Percentiles rank a stretch among this genome's conserved stretches.
Evolutionary conservation across 2,113 vertebrate species (phyloP).

Genomic region (Dolichallabes microphthalmus): DNA sequence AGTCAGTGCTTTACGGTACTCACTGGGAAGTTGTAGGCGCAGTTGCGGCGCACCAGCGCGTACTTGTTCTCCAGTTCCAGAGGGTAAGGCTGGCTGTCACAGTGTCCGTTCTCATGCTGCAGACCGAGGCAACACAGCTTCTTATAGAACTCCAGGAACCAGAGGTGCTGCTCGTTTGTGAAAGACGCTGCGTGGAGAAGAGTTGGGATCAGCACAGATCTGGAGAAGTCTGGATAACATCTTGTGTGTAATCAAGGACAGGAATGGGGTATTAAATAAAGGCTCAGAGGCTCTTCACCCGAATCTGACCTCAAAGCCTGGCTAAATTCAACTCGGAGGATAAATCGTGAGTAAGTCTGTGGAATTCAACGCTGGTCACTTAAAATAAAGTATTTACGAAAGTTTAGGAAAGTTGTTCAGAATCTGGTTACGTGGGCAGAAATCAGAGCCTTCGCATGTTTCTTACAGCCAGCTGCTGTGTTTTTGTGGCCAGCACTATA

Average conservation of each 20-base stretch:
- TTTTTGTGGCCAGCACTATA: neutral
- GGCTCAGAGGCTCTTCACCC: neutral
- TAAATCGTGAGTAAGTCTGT: neutral
- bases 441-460: neutral
- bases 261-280: neutral
- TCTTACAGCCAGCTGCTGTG: neutral
- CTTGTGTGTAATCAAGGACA: neutral
- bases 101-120: constrained; percentile 84
- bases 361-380: neutral
- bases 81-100: constrained; percentile 78
- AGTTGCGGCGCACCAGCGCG: constrained; percentile 86
- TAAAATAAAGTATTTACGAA: neutral
- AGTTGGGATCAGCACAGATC: neutral
- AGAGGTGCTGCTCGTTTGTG: constrained; percentile 85
- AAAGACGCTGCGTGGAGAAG: constrained; percentile 75
- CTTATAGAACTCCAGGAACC: constrained; percentile 91
- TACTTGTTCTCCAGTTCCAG: constrained; percentile 84
- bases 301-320: neutral
- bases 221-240: neutral
- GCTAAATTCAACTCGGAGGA: neutral
- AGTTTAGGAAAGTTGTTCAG: neutral
- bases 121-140: constrained; percentile 85
- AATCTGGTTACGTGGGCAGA: neutral
- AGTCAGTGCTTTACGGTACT: constrained; percentile 47
- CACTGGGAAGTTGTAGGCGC: constrained; percentile 94